phyloP scores from a whole-genome alignment of 2,113 vertebrate genomes.

The Scopus umbretta region DNA sequence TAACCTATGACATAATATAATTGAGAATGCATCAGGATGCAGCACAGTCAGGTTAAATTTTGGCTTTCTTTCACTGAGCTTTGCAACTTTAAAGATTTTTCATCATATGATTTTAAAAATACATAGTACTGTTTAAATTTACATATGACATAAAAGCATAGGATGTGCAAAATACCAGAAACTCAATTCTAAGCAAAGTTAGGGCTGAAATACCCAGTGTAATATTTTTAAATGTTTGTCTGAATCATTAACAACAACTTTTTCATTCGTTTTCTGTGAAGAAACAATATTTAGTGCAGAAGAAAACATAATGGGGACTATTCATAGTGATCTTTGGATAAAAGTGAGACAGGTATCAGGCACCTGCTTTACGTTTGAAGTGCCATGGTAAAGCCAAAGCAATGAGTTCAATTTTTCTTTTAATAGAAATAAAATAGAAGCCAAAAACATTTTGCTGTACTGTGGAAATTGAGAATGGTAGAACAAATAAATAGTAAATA shows the following conservation, averaged over 20 bases:
- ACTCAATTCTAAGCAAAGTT: neutral
- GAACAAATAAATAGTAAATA: conserved; percentile 25
- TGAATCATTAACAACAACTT: neutral
- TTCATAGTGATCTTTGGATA: neutral
- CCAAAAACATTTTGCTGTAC: neutral
- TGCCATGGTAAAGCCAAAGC: neutral
- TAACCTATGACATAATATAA: conserved; percentile 40
- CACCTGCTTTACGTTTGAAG: neutral
- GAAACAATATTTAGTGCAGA: neutral
- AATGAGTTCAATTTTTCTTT: neutral
- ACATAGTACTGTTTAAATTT: conserved; percentile 1
- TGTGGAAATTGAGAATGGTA: conserved; percentile 18
- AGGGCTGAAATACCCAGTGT: neutral
- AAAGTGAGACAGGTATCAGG: neutral
- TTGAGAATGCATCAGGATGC: neutral
- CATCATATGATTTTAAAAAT: neutral
- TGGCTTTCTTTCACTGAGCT: conserved; percentile 7
- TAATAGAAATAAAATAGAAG: conserved; percentile 9
- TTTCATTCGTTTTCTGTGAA: neutral
- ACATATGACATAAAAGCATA: neutral
- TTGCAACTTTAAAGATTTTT: conserved; percentile 32
- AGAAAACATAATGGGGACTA: neutral
- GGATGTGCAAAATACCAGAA: neutral
- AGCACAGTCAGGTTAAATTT: conserved; percentile 6
- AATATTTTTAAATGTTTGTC: neutral